These are phyloP conservation scores for Trinorchestia longiramus DNA, from an alignment of 1,140 invertebrate species.

Conservation along the genomic window DNA sequence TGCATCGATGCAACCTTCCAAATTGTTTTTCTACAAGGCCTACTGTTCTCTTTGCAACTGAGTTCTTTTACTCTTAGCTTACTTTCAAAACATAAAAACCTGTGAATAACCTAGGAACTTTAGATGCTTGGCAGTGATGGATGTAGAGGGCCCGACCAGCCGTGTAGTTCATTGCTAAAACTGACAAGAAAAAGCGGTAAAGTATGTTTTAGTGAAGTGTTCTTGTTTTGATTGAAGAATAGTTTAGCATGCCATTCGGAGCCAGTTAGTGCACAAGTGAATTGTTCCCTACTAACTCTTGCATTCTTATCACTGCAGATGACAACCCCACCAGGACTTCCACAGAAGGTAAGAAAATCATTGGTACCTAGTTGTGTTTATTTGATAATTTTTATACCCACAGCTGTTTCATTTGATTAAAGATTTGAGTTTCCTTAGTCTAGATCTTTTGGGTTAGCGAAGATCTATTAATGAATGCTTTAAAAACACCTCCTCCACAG, in stretches of 20 bases:
- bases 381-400: neutral
- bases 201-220: neutral
- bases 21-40: neutral
- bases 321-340: neutral
- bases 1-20: neutral
- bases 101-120: neutral
- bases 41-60: neutral
- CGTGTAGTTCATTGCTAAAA: neutral
- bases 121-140: neutral
- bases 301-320: constrained; percentile 20
- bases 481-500: neutral
- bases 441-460: neutral
- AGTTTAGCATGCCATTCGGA: neutral
- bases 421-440: neutral
- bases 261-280: neutral
- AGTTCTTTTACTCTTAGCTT: neutral
- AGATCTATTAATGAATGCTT: neutral
- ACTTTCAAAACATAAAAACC: neutral
- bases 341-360: neutral
- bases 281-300: neutral
- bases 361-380: neutral
- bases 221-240: neutral
- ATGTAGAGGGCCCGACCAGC: neutral
- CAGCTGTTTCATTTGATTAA: neutral
- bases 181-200: neutral